Evolutionary conservation across 1,140 invertebrate genomes (phyloP), one percentile per base, ranked within the genome.

Genomic region (Dendrolimus punctatus): DNA sequence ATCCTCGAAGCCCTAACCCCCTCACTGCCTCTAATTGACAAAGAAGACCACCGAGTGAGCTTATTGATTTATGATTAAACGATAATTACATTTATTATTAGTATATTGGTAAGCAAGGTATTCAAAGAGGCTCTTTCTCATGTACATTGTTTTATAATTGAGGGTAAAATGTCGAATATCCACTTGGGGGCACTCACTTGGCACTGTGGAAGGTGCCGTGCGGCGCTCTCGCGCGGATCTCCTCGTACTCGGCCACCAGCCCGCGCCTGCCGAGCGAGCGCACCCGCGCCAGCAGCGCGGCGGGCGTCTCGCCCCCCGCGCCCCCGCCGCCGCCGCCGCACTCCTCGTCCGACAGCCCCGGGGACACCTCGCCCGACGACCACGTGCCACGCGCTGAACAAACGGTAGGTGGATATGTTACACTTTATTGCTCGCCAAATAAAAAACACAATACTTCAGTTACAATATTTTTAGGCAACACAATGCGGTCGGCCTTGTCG

Each of bases 331-430:
- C 60, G 73, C 80, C 68, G 92, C 94, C 66, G 95, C 93, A 94
- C 81, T 96, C 95, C 84, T 96, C 95, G 85, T 96, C 95, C 55
- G 94, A 95, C 75, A 96, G 95, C 7, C 94, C 94, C 49, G 93
- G 95, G 38, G 93, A 95, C 58, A 66, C 75, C 58, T 78, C 75
- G 51, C 75, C 78, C 36, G 76, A 80, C 51, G 80, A 84, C 79
- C 79, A 85, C 48, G 80, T 75, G 60, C 76, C 76, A 49, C 73
- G 75, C 8, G 69, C 76, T 76, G 48, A 39, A 42, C 37, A 44
- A 6, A 60, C 46, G 47, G 54, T 39, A 55, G 46, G 39, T 6
- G 6, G 5, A 6, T 7, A 43, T n/a, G 8, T 43, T 6, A 43
- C 42, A 5, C 42, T n/a, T n/a, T 9, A 43, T 5, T n/a, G 23